A percentile compares a stretch with the other conserved stretches of the same genome.
Evolutionary conservation across 2,797 vertebrate species (phyloP).

Genomic region (Tangara arthus): DNA sequence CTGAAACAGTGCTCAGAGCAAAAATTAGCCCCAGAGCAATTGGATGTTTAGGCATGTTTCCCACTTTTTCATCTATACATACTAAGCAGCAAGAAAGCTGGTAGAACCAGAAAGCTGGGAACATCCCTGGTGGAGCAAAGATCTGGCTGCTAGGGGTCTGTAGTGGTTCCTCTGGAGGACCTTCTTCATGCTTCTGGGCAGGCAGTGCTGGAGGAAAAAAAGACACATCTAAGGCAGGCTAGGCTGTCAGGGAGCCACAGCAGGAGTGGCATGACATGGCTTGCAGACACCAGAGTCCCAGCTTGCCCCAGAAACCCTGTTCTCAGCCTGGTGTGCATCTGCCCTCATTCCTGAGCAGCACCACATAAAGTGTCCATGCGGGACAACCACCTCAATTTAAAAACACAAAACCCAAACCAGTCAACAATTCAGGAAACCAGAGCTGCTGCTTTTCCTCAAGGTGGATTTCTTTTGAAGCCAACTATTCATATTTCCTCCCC

Average conservation of each 20-base stretch:
- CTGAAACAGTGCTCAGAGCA: background rate
- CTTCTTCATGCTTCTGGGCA: background rate
- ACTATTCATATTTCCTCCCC: background rate
- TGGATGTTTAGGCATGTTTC: background rate
- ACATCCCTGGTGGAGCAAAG: background rate
- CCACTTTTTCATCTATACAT: background rate
- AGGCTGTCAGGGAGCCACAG: background rate
- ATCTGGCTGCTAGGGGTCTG: background rate
- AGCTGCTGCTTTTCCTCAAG: background rate
- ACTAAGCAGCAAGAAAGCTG: background rate
- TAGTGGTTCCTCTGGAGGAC: background rate
- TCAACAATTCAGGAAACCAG: background rate
- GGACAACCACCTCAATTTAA: background rate
- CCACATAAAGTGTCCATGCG: background rate
- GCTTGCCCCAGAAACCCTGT: background rate
- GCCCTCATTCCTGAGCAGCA: background rate
- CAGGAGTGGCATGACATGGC: background rate
- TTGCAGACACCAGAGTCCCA: background rate
- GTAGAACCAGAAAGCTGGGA: background rate
- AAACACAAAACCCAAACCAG: background rate
- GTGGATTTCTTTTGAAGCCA: background rate
- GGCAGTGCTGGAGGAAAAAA: background rate
- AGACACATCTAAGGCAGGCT: background rate
- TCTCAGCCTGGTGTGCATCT: rapidly evolving
- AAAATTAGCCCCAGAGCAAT: background rate